These are phyloP conservation scores for Cyprinodon variegatus DNA, from an alignment of 2,113 vertebrate species.

Conservation along the genomic window DNA sequence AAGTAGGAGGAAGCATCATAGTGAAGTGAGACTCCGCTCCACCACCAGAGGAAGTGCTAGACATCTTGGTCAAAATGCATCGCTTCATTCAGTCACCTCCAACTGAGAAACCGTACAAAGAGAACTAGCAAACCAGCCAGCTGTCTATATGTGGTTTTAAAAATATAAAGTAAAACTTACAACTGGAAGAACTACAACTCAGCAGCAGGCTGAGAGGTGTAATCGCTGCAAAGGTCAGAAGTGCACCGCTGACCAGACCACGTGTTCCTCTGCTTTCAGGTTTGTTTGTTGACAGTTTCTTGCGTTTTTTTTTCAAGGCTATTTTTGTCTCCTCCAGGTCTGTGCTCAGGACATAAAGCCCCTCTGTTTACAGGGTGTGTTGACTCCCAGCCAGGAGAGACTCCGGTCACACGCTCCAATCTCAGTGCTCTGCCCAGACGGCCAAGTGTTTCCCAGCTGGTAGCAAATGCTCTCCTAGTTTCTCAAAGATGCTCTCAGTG, in stretches of 20 bases:
- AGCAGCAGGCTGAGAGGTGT: constrained; percentile 22
- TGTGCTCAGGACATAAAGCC: constrained; percentile 55
- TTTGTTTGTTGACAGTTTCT: constrained; percentile 49
- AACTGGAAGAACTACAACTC: neutral
- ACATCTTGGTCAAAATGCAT: constrained; percentile 31
- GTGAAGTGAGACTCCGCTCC: constrained; percentile 27
- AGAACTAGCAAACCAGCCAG: constrained; percentile 13
- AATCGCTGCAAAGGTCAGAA: constrained; percentile 49
- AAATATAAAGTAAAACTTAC: neutral
- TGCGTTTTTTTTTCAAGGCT: constrained; percentile 47
- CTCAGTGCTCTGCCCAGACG: constrained; percentile 60
- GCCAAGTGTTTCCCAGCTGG: constrained; percentile 67
- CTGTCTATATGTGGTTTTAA: constrained; percentile 7
- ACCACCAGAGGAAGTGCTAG: constrained; percentile 59
- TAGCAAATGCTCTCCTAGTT: constrained; percentile 61
- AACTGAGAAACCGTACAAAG: constrained; percentile 44
- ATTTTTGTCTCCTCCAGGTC: constrained; percentile 63
- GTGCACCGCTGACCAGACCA: constrained; percentile 51
- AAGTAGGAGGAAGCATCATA: constrained; percentile 30
- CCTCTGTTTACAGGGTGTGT: constrained; percentile 67
- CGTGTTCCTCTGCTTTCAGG: constrained; percentile 39
- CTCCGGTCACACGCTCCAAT: constrained; percentile 44
- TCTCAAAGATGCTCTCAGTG: constrained; percentile 49
- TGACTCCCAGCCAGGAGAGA: constrained; percentile 62
- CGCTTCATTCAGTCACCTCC: constrained; percentile 50